These are phyloP conservation scores for Drosophila gunungcola DNA, from an alignment of 1,140 invertebrate species.

Conservation along the genomic window DNA sequence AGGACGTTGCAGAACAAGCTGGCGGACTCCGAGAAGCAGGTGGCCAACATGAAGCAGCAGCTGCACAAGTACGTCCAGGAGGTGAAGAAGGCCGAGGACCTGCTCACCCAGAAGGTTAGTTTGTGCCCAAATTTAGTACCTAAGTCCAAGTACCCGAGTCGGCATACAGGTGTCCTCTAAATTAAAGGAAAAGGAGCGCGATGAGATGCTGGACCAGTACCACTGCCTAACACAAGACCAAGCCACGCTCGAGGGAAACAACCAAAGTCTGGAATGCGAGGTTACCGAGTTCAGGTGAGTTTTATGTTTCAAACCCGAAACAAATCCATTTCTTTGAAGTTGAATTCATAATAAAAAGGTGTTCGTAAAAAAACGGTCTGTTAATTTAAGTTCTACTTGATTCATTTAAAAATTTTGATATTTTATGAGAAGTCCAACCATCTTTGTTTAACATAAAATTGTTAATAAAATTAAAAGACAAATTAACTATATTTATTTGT, in stretches of 20 bases:
- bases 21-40: constrained; percentile 86
- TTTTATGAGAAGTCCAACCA: too few relatives aligned
- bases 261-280: constrained; percentile 88
- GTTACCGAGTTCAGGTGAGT: constrained; percentile 86
- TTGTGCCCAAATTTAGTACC: constrained; percentile 14
- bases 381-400: too few relatives aligned
- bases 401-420: too few relatives aligned
- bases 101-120: constrained; percentile 86
- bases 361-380: too few relatives aligned
- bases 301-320: background rate
- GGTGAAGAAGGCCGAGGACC: constrained; percentile 88
- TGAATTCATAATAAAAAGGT: too few relatives aligned
- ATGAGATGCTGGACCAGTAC: constrained; percentile 88
- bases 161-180: constrained; percentile 53
- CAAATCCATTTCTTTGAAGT: too few relatives aligned
- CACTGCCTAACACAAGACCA: constrained; percentile 87
- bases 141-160: constrained; percentile 27
- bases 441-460: too few relatives aligned
- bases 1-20: constrained; percentile 86
- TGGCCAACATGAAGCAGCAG: constrained; percentile 87
- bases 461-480: too few relatives aligned
- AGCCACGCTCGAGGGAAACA: constrained; percentile 88
- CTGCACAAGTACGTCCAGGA: constrained; percentile 88
- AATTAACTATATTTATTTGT: too few relatives aligned
- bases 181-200: constrained; percentile 87